Evolutionary conservation across 2,797 vertebrate species (phyloP).

Genomic region (Allobates femoralis): DNA sequence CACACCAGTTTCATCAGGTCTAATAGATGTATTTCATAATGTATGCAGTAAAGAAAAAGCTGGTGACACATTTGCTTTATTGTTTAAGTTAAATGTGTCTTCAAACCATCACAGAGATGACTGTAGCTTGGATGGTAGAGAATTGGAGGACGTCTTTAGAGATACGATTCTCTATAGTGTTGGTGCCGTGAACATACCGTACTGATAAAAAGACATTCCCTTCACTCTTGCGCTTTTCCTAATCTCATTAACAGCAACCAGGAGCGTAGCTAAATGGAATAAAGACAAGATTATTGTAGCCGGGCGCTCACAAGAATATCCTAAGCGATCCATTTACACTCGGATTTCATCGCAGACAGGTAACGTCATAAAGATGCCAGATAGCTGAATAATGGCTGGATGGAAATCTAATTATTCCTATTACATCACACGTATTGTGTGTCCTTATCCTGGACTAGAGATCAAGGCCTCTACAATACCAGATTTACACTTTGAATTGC

Average conservation of each 20-base stretch:
- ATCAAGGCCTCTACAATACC: too few species aligned
- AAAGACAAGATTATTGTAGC: conserved; percentile 32
- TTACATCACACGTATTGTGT: too few species aligned
- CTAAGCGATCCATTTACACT: not conserved
- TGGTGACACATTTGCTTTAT: too few species aligned
- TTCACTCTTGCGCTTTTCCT: conserved; percentile 86
- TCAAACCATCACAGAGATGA: not conserved
- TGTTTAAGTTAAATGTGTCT: not conserved
- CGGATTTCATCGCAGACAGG: not conserved
- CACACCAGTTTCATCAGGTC: too few species aligned
- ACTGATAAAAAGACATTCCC: conserved; percentile 91
- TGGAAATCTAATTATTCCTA: not conserved
- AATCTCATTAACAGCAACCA: conserved; percentile 96
- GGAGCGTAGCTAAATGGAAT: conserved; percentile 88
- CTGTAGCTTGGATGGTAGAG: not conserved
- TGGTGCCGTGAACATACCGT: conserved; percentile 80
- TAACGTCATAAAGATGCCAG: too few species aligned
- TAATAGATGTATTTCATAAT: too few species aligned
- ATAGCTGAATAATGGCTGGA: not conserved
- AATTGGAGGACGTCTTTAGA: not conserved
- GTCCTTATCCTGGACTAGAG: too few species aligned
- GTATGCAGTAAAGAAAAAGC: too few species aligned
- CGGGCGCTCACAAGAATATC: too few species aligned
- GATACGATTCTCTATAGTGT: not conserved
- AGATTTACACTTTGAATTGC: too few species aligned